phyloP scores from a whole-genome alignment of 2,113 vertebrate species.

The Xenopus borealis region DNA sequence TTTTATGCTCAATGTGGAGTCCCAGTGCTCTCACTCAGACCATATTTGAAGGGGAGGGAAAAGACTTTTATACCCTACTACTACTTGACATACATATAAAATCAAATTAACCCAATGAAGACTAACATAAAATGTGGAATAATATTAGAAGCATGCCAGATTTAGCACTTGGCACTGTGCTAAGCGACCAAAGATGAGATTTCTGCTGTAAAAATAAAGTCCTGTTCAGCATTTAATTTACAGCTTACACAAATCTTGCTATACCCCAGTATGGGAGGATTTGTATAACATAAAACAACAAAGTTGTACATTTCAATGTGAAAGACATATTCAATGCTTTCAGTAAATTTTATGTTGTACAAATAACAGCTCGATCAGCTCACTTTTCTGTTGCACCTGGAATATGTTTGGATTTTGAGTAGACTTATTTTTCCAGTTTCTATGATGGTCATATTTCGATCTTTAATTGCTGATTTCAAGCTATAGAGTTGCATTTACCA shows the following conservation, averaged over 20 bases:
- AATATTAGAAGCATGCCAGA: slow-evolving; percentile 32
- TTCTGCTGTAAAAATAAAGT: slow-evolving; percentile 45
- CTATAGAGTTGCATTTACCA: too few species aligned
- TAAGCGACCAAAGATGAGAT: slow-evolving; percentile 24
- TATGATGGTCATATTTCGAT: slow-evolving; percentile 11
- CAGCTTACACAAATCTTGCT: slow-evolving; percentile 38
- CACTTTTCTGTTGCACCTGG: slow-evolving; percentile 28
- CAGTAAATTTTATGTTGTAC: slow-evolving; percentile 40
- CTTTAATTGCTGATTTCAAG: neutral
- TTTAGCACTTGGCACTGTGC: slow-evolving; percentile 38
- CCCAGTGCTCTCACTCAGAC: slow-evolving; percentile 58
- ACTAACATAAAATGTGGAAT: slow-evolving; percentile 44
- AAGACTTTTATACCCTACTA: slow-evolving; percentile 83
- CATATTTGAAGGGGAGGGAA: slow-evolving; percentile 69
- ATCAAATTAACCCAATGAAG: slow-evolving; percentile 70
- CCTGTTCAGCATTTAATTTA: slow-evolving; percentile 42
- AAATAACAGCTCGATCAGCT: slow-evolving; percentile 22
- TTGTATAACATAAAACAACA: slow-evolving; percentile 45
- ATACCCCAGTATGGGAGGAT: slow-evolving; percentile 38
- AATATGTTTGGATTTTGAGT: slow-evolving; percentile 17
- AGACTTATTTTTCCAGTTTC: slow-evolving; percentile 39
- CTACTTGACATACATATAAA: slow-evolving; percentile 69
- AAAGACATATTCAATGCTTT: slow-evolving; percentile 41
- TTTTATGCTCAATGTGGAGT: slow-evolving; percentile 68
- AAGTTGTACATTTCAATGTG: slow-evolving; percentile 34